Evolutionary conservation across 2,113 vertebrate genomes (phyloP).

Genomic region (rabbit (Oryctolagus cuniculus)): mOryCun1.1 NC_091443.1:101933001-101933500

Average conservation of each 20-base stretch:
- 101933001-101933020: background rate
- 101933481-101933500: background rate
- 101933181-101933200: background rate
- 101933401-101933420: slow-evolving; percentile 10
- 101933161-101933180: background rate
- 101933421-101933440: background rate
- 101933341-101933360: background rate
- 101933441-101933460: background rate
- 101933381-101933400: background rate
- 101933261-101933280: background rate
- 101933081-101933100: background rate
- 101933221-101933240: background rate
- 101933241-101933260: background rate
- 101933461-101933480: background rate
- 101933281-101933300: background rate
- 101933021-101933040: background rate
- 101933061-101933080: slow-evolving; percentile 11
- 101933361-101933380: background rate
- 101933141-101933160: background rate
- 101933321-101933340: background rate
- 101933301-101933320: background rate
- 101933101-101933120: background rate
- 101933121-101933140: background rate
- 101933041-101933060: background rate
- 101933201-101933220: background rate